Evolutionary conservation across 2,797 vertebrate genomes (phyloP).

Genomic region (Decapterus maruadsi): DNA sequence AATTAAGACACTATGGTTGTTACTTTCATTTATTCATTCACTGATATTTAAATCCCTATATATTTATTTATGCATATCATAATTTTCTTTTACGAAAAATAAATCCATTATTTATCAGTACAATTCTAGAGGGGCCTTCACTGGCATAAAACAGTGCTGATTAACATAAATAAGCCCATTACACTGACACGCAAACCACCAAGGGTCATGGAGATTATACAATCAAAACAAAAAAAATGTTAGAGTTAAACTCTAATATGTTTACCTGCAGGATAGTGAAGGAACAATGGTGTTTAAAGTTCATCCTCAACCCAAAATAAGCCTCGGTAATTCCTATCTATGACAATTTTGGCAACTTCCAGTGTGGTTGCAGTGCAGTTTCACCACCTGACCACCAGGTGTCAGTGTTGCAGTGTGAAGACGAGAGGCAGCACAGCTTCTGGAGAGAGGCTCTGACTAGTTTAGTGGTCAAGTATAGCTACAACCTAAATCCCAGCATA

Average conservation of each 20-base stretch:
- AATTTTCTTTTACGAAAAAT: background rate
- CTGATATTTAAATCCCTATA: no score
- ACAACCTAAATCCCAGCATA: background rate
- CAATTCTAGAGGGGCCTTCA: background rate
- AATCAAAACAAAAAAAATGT: background rate
- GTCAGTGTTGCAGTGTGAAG: constrained; percentile 57
- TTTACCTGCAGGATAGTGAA: background rate
- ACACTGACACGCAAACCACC: background rate
- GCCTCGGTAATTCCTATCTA: fast-evolving
- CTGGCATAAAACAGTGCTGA: background rate
- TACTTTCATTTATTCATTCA: background rate
- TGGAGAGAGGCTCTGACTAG: background rate
- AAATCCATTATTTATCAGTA: background rate
- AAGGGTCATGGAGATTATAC: background rate
- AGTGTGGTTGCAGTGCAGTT: constrained; percentile 16
- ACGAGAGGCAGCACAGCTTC: background rate
- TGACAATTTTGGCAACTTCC: background rate
- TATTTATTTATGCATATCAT: background rate
- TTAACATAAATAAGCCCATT: background rate
- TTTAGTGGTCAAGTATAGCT: background rate
- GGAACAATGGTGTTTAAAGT: background rate
- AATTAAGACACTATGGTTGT: background rate
- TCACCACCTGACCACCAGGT: constrained; percentile 30
- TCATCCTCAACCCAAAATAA: background rate
- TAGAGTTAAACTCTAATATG: background rate